Evolutionary conservation across 2,113 vertebrate genomes (phyloP).

Genomic region (Formicarius rufipectus): DNA sequence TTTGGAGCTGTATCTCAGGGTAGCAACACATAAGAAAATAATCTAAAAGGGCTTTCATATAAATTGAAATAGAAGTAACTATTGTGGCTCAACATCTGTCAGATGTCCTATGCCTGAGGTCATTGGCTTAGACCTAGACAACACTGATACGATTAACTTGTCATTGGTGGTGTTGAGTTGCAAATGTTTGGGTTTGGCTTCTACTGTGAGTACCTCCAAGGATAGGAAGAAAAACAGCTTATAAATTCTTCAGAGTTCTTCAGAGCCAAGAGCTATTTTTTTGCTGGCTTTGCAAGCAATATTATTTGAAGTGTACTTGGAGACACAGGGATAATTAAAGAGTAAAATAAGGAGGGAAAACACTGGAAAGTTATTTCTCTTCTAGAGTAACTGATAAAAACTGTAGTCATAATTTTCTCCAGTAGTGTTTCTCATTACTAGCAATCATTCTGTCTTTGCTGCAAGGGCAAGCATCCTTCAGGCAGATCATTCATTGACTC

Average conservation of each 20-base stretch:
- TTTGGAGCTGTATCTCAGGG: neutral
- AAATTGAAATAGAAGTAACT: neutral
- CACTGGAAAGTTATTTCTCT: neutral
- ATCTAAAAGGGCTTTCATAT: neutral
- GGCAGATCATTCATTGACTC: neutral
- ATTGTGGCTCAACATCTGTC: neutral
- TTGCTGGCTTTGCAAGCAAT: constrained; percentile 34
- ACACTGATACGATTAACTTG: constrained; percentile 54
- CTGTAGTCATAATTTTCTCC: neutral
- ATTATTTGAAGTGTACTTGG: constrained; percentile 59
- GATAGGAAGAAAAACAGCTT: constrained; percentile 62
- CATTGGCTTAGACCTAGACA: constrained; percentile 21
- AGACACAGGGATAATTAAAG: constrained; percentile 33
- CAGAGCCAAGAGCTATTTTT: constrained; percentile 53
- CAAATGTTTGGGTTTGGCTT: constrained; percentile 64
- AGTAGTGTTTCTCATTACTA: neutral
- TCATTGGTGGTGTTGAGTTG: constrained; percentile 58
- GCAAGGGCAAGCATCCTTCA: neutral
- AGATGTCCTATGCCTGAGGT: neutral
- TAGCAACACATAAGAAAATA: neutral
- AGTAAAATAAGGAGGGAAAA: constrained; percentile 30
- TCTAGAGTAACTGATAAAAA: neutral
- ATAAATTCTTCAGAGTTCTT: constrained; percentile 69
- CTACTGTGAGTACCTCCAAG: constrained; percentile 35
- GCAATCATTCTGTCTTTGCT: neutral